phyloP scores from a whole-genome alignment of 2,113 vertebrate species.

The Aegithalos caudatus region DNA sequence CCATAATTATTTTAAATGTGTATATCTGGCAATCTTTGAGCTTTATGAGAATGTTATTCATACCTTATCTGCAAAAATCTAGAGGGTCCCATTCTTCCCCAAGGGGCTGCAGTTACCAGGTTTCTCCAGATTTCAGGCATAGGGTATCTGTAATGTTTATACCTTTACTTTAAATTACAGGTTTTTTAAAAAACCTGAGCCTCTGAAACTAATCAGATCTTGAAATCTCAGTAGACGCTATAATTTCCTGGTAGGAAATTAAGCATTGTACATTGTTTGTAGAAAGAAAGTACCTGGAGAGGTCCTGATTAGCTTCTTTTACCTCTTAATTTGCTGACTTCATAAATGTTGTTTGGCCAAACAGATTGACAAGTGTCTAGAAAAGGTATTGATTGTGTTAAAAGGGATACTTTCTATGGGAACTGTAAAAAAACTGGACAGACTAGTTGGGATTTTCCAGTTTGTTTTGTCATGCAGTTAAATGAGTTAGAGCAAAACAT shows the following conservation, averaged over 20 bases:
- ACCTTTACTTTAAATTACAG: constrained; percentile 54
- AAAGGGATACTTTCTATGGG: constrained; percentile 49
- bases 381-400: background rate
- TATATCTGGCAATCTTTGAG: constrained; percentile 67
- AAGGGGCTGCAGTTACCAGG: constrained; percentile 22
- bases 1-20: constrained; percentile 72
- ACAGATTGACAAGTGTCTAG: constrained; percentile 38
- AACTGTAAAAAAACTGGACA: background rate
- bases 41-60: constrained; percentile 71
- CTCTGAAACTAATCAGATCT: constrained; percentile 65
- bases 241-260: constrained; percentile 69
- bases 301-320: constrained; percentile 44
- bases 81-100: constrained; percentile 43
- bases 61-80: constrained; percentile 69
- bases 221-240: constrained; percentile 56
- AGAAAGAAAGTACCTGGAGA: constrained; percentile 57
- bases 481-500: background rate
- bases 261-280: constrained; percentile 57
- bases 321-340: constrained; percentile 55
- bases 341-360: constrained; percentile 34
- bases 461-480: background rate
- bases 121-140: constrained; percentile 38
- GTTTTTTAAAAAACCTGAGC: constrained; percentile 17
- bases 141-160: constrained; percentile 28
- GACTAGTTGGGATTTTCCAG: background rate